These are phyloP conservation scores for Luehdorfia chinensis DNA, from an alignment of 1,140 invertebrate species.

Conservation along the genomic window DNA sequence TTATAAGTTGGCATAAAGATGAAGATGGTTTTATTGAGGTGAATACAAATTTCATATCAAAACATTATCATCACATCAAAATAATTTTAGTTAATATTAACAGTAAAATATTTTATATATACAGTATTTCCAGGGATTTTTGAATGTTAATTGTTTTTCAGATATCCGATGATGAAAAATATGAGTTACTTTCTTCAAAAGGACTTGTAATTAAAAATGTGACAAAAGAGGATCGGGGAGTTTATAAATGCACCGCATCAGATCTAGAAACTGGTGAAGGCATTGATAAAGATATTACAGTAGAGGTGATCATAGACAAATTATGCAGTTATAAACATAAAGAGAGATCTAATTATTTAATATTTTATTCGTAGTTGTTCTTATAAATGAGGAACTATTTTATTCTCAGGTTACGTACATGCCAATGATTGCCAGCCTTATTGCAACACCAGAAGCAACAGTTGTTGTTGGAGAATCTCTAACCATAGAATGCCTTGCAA, in stretches of 20 bases:
- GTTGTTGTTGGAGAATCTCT: constrained; percentile 32
- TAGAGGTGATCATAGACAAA: constrained; percentile 35
- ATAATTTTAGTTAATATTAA: too few relatives aligned
- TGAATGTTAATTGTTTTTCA: constrained; percentile 23
- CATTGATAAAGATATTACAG: constrained; percentile 41
- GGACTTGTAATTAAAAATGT: constrained; percentile 48
- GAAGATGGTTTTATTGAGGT: constrained; percentile 31
- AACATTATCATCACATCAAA: too few relatives aligned
- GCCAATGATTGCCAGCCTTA: constrained; percentile 37
- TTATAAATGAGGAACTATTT: too few relatives aligned
- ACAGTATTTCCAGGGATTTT: constrained; percentile 14
- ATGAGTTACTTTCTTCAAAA: constrained; percentile 29
- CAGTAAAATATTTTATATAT: background rate
- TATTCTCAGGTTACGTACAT: constrained; percentile 39
- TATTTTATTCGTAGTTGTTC: too few relatives aligned
- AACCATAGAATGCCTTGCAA: constrained; percentile 42
- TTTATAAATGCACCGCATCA: constrained; percentile 47
- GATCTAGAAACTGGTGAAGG: constrained; percentile 41
- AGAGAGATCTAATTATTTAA: too few relatives aligned
- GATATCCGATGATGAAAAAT: constrained; percentile 48
- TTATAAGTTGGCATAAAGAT: constrained; percentile 43
- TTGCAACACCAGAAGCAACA: constrained; percentile 28
- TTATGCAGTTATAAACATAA: too few relatives aligned
- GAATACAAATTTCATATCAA: too few relatives aligned
- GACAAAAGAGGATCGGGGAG: constrained; percentile 42